Base-by-base conservation (phyloP, 2,797 vertebrate genomes). In the Trematomus bernacchii region DNA sequence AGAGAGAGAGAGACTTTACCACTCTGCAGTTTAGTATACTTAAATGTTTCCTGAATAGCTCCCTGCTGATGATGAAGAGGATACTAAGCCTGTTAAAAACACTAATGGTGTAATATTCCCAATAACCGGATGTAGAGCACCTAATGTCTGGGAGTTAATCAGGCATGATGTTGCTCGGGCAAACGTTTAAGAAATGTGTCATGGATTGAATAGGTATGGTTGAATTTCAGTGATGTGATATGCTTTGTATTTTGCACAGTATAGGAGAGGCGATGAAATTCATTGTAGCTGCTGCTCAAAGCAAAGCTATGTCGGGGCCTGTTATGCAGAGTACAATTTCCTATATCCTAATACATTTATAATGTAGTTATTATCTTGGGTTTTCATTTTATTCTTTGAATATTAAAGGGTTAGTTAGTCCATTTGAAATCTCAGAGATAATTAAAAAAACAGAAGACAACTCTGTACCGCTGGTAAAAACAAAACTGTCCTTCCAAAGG, bases 181-280 rank as follows among this genome's bases (percentile, higher is more conserved):
- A 85, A 83, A 82, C 83, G 67, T 61, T 23, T 67, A 15, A 19
- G 51, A 85, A 88, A 83, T 88, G 85, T 66, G 76, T 86, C 75
- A 83, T 46, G 42, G 60, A 73, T 83, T 80, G 59, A 77, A 71
- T 77, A 60, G 77, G 52, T 63, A 62, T 1, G 15, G 66, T 77
- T 66, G 30, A 48, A 69, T 80, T 80, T 81, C 3, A 52, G 43
- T 67, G 57, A 87, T 84, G 71, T 61, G 70, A 86, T 71, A 71
- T 10, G 61, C 53, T 67, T 78, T 73, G 51, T 61, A 44, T 57
- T 85, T 37, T 48, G 48, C 44, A 57, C 54, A 37, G 16, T 70
- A 50, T 63, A 73, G 37, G 74, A 64, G 3, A 57, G 64, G 42
- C 59, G 70, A 66, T 85, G 9, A 1, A 9, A 37, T 80, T 60